phyloP scores from a whole-genome alignment of 2,888 invertebrate genomes.

The Hydrotaea diabolus region DNA sequence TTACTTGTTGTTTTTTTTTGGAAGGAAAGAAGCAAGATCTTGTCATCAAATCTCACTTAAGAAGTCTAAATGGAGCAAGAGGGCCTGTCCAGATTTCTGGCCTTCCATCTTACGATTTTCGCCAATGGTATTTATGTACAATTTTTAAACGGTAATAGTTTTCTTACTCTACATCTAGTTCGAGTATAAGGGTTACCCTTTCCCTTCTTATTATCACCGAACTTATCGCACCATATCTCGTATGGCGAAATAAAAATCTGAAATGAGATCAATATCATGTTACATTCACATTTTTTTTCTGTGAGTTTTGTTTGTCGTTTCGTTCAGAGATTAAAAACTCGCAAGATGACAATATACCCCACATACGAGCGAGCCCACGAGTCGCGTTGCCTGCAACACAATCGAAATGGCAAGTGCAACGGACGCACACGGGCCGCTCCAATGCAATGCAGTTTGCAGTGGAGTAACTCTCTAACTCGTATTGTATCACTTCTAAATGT shows the following conservation, averaged over 20 bases:
- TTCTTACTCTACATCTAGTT: too few relatives aligned
- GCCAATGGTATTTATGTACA: too few relatives aligned
- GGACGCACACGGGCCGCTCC: slow-evolving; percentile 52
- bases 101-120: too few relatives aligned
- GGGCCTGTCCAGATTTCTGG: too few relatives aligned
- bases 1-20: too few relatives aligned
- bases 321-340: slow-evolving; percentile 55
- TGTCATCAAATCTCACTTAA: too few relatives aligned
- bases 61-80: too few relatives aligned
- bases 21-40: too few relatives aligned
- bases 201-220: too few relatives aligned
- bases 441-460: not conserved
- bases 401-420: slow-evolving; percentile 63
- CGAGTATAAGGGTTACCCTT: too few relatives aligned
- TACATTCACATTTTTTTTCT: slow-evolving; percentile 53
- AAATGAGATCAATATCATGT: slow-evolving; percentile 67
- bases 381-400: slow-evolving; percentile 25
- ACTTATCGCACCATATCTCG: not conserved
- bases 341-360: slow-evolving; percentile 55
- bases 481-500: slow-evolving; percentile 55
- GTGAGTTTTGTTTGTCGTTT: slow-evolving; percentile 23
- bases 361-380: slow-evolving; percentile 31
- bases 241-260: slow-evolving; percentile 27
- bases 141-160: too few relatives aligned
- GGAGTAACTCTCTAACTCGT: slow-evolving; percentile 20